Percentiles rank a stretch among this genome's conserved stretches.
These are phyloP conservation scores for Dicentrarchus labrax DNA, from an alignment of 2,113 vertebrate species.

Conservation along the genomic window DNA sequence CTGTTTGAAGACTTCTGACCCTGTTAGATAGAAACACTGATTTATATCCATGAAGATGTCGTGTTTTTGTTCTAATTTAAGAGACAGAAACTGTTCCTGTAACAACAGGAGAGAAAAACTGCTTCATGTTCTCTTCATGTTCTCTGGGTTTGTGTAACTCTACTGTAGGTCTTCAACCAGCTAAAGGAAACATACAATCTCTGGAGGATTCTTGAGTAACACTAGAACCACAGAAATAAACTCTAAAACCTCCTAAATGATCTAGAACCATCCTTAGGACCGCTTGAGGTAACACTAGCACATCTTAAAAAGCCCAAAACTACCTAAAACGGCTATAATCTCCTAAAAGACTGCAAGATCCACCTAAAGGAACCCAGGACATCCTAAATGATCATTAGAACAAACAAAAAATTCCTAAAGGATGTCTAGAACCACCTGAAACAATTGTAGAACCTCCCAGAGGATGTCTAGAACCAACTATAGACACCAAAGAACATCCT, in stretches of 20 bases:
- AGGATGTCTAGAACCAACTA: background rate
- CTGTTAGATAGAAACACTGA: too few relatives aligned
- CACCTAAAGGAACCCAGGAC: background rate
- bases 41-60: too few relatives aligned
- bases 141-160: background rate
- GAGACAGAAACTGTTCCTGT: background rate
- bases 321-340: too few relatives aligned
- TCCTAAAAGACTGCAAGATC: too few relatives aligned
- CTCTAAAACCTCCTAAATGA: background rate
- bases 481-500: background rate
- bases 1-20: conserved; percentile 89
- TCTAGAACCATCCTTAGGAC: too few relatives aligned
- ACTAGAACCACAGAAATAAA: background rate
- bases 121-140: background rate
- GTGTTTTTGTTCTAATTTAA: background rate
- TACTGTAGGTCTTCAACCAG: background rate
- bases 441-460: background rate
- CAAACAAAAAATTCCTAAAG: background rate
- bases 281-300: too few relatives aligned
- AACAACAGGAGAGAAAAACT: background rate
- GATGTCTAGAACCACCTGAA: background rate
- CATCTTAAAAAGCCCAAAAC: too few relatives aligned
- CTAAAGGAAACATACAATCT: background rate
- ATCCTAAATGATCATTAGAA: background rate
- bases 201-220: background rate